Conservation (phyloP, 2,888 invertebrate species). For the Cosmopolites sordidus region DNA sequence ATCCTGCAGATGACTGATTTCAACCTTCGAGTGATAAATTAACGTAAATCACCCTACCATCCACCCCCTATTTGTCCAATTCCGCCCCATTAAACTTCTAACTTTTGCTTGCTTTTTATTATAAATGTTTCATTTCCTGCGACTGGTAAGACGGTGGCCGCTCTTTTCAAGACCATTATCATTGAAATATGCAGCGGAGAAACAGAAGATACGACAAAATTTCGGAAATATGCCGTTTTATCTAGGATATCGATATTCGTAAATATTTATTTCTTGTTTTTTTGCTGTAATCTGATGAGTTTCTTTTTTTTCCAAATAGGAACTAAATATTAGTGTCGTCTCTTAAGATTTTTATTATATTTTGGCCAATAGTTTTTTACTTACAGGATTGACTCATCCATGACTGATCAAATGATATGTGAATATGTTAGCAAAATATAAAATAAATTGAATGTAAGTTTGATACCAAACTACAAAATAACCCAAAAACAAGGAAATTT, state of each 20-base stretch:
- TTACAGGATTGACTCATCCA: no score
- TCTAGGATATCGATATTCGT: not conserved
- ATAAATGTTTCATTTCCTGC: constrained; percentile 1
- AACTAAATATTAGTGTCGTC: no score
- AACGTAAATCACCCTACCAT: not conserved
- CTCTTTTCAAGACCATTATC: not conserved
- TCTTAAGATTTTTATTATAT: no score
- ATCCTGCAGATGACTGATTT: constrained; percentile 1
- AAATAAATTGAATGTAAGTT: no score
- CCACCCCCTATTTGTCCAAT: constrained; percentile 2
- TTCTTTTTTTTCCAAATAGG: no score
- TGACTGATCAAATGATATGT: no score
- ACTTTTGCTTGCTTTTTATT: constrained; percentile 1
- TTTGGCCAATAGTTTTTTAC: no score
- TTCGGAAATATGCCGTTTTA: not conserved
- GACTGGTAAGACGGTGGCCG: not conserved
- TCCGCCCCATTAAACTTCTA: constrained; percentile 2
- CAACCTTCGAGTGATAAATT: constrained; percentile 1
- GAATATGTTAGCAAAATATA: no score
- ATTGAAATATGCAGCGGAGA: not conserved
- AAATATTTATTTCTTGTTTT: not conserved
- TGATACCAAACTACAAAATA: no score
- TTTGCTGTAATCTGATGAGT: no score
- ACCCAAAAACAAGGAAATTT: no score
- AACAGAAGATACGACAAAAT: not conserved